Conservation (phyloP, 2,113 vertebrate genomes). For the Chionomys nivalis region DNA sequence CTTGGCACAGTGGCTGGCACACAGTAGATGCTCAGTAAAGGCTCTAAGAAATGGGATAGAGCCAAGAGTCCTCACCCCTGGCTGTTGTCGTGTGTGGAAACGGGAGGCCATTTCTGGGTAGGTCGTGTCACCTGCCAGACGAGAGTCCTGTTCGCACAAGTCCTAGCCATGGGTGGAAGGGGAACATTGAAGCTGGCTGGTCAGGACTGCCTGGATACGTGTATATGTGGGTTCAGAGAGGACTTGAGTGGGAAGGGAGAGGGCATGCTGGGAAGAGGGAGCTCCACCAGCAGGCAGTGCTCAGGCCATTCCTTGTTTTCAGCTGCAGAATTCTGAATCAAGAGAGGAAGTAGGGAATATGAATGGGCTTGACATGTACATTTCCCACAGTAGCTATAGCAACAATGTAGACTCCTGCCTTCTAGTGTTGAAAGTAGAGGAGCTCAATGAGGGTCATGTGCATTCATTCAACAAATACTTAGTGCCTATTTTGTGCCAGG, state of each 20-base stretch:
- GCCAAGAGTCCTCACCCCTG: not conserved
- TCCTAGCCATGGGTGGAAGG: not conserved
- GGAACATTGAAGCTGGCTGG: not conserved
- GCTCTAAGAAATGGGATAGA: not conserved
- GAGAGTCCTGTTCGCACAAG: not conserved
- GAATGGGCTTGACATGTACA: not conserved
- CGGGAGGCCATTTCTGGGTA: not conserved
- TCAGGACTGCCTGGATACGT: not conserved
- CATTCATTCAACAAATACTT: not conserved
- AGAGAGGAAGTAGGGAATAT: not conserved
- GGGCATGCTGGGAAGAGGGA: not conserved
- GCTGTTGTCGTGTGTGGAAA: not conserved
- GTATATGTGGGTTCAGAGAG: not conserved
- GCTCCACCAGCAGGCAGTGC: not conserved
- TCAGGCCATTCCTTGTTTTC: not conserved
- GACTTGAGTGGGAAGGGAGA: not conserved
- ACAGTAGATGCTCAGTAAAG: not conserved
- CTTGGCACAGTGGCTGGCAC: not conserved
- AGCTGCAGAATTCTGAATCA: slow-evolving; percentile 5
- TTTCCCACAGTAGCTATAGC: not conserved
- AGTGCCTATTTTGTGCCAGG: not conserved
- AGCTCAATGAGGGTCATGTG: not conserved
- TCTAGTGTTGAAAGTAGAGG: not conserved
- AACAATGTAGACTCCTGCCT: not conserved
- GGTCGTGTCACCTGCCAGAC: not conserved